phyloP scores from a whole-genome alignment of 2,888 invertebrate species.

The Pantelozetes paolii region DNA sequence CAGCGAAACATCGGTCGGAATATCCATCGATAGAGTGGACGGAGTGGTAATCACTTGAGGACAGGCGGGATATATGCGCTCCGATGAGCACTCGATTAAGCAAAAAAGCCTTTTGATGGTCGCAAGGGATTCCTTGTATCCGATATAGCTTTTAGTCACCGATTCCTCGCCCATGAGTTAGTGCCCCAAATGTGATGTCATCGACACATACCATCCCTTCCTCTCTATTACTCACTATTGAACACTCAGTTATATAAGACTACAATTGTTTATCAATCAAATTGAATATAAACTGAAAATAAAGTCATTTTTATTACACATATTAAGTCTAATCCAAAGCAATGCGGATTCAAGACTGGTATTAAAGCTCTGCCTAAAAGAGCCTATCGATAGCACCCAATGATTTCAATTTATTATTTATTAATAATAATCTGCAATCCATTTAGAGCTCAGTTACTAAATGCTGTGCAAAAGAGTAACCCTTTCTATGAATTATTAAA shows the following conservation, averaged over 20 bases:
- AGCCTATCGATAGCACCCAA: no score
- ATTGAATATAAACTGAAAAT: constrained; percentile 2
- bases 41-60: constrained; percentile 13
- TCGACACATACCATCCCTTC: not conserved
- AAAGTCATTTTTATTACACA: not conserved
- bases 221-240: not conserved
- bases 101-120: constrained; percentile 11
- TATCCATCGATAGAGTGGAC: not conserved
- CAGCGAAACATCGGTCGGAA: not conserved
- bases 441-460: no score
- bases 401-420: no score
- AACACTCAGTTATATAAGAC: not conserved
- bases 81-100: constrained; percentile 21
- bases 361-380: no score
- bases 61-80: constrained; percentile 16
- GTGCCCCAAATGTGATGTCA: not conserved
- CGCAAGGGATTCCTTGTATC: not conserved
- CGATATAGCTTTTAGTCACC: constrained; percentile 25
- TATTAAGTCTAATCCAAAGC: no score
- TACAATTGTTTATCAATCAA: not conserved
- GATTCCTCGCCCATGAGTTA: not conserved
- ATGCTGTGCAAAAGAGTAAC: no score
- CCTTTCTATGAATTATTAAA: no score
- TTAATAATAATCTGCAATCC: no score
- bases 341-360: no score